These are phyloP conservation scores for Zophobas atratus DNA, from an alignment of 1,140 invertebrate species.

Conservation along the genomic window DNA sequence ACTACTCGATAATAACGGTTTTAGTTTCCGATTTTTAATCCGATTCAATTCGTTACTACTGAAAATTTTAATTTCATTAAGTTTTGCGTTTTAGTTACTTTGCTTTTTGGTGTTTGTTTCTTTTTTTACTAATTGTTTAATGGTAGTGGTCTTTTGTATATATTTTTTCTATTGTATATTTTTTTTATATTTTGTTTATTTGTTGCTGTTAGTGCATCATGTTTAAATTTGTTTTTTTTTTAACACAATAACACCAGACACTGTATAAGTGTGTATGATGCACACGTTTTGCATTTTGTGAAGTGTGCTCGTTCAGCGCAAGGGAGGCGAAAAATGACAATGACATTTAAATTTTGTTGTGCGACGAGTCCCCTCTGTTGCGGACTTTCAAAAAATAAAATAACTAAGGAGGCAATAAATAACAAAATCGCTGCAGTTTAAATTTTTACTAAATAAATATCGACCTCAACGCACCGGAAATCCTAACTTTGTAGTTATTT, in stretches of 20 bases:
- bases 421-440: too few species aligned
- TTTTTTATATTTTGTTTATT: conserved; percentile 17
- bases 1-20: background rate
- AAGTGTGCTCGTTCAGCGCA: background rate
- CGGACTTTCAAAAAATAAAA: too few species aligned
- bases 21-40: background rate
- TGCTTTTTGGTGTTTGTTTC: conserved; percentile 43
- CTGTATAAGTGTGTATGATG: background rate
- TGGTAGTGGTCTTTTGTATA: conserved; percentile 47
- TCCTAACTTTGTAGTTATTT: too few species aligned
- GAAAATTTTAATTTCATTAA: too few species aligned
- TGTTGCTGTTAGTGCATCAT: conserved; percentile 17
- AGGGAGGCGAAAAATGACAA: too few species aligned
- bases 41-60: too few species aligned
- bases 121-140: conserved; percentile 21
- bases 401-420: too few species aligned
- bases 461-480: too few species aligned
- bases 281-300: conserved; percentile 4
- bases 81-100: background rate
- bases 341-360: too few species aligned
- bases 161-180: conserved; percentile 35
- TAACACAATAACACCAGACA: conserved; percentile 29
- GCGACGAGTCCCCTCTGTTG: too few species aligned
- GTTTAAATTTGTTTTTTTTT: conserved; percentile 12
- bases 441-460: too few species aligned